Evolutionary conservation across 2,888 invertebrate species (phyloP).

Genomic region (Acutogordius australiensis): DNA sequence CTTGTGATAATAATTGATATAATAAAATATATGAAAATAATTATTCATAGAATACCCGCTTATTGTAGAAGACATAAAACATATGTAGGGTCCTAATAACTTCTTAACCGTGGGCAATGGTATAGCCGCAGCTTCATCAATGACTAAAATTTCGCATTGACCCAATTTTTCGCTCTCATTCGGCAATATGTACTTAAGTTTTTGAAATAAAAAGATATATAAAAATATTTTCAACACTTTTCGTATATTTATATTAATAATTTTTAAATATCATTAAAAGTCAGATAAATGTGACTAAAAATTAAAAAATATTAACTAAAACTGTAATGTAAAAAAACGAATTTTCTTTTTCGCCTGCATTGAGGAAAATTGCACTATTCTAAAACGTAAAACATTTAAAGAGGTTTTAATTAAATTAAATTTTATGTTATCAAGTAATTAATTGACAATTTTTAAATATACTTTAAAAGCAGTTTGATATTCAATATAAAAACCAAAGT

Average conservation of each 20-base stretch:
- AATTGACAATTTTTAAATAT: too few species aligned
- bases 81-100: slow-evolving; percentile 59
- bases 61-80: slow-evolving; percentile 71
- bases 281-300: background rate
- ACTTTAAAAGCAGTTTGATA: too few species aligned
- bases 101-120: slow-evolving; percentile 65
- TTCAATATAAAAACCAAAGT: too few species aligned
- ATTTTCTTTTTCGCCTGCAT: too few species aligned
- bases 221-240: background rate
- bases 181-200: slow-evolving; percentile 59
- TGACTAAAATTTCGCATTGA: slow-evolving; percentile 71
- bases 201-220: slow-evolving; percentile 13
- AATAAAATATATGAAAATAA: background rate
- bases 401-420: too few species aligned
- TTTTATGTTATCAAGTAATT: too few species aligned
- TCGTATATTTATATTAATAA: background rate
- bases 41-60: slow-evolving; percentile 37
- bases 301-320: background rate
- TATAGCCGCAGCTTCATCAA: slow-evolving; percentile 96
- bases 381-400: too few species aligned
- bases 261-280: background rate
- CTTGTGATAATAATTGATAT: too few species aligned
- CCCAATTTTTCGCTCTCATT: slow-evolving; percentile 55
- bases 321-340: too few species aligned
- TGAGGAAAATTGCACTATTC: too few species aligned